Base-by-base conservation (phyloP, 2,113 vertebrate species). In the Hippocampus guttulatus region DNA sequence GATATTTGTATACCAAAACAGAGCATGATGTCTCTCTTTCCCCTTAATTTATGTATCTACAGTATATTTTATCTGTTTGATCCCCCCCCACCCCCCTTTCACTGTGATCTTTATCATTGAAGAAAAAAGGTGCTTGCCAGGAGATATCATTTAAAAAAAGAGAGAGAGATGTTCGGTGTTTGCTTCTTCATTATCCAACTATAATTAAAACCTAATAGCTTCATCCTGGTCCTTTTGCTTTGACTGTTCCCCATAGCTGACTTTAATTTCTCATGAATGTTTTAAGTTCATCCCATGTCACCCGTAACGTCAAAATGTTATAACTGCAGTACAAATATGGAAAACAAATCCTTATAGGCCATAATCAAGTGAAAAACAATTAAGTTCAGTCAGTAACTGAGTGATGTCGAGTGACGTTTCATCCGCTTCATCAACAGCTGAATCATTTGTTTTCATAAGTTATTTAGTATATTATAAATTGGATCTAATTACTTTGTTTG, bases 41-140 rank as follows among this genome's bases (percentile, higher is more conserved):
- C 43, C 78, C 74, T 79, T 78, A 61, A 77, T 75, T 74, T 71
- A 69, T 23, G 16, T 45, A 57, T 71, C 55, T 25, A n/a, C n/a
- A n/a, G n/a, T n/a, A 15, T 49, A 75, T 75, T 52, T 51, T 69
- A 79, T 70, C 71, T 43, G 25, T 25, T n/a, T 16, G 30, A 70
- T 76, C 38, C 30, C 30, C 30, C 25, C 25, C 25, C 25, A 27
- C 25, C 25, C 25, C 25, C 25, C 25, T 15, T 47, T 54, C 62
- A 69, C 52, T 75, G 43, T 66, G 7, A 54, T 73, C 27, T 51
- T 20, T 45, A 49, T 49, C 16, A 49, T 18, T 18, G 4, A 49
- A 18, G 16, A 18, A 49, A 49, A 49, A 6, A 49, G 47, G 5
- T 49, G 4, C 47, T 20, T 49, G 16, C 47, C 15, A 49, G 47